phyloP scores from a whole-genome alignment of 2,113 vertebrate genomes.

The Murina feae region DNA sequence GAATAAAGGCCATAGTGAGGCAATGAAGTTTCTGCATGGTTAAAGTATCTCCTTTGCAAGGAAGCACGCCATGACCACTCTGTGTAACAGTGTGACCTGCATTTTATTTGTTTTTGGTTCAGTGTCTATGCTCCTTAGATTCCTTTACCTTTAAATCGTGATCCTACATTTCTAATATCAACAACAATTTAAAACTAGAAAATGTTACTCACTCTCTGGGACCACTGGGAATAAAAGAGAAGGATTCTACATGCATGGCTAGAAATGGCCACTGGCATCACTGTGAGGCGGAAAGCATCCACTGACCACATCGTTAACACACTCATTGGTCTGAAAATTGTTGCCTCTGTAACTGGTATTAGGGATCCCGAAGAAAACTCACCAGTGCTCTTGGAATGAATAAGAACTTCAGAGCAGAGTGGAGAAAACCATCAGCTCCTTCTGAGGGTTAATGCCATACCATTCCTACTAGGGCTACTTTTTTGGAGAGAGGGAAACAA shows the following conservation, averaged over 20 bases:
- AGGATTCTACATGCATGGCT: not conserved
- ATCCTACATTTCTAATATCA: not conserved
- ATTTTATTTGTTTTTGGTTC: not conserved
- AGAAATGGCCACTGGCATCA: not conserved
- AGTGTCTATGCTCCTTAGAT: not conserved
- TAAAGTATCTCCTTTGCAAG: not conserved
- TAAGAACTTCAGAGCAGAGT: not conserved
- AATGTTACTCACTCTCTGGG: not conserved
- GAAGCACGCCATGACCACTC: not conserved
- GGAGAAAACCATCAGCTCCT: not conserved
- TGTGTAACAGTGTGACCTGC: not conserved
- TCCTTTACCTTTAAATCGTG: not conserved
- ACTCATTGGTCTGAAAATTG: not conserved
- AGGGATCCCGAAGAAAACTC: not conserved
- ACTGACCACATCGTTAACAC: not conserved
- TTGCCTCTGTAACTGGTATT: not conserved
- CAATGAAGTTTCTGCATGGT: not conserved
- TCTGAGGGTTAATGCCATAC: not conserved
- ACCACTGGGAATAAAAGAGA: not conserved
- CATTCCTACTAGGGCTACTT: not conserved
- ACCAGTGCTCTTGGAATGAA: not conserved
- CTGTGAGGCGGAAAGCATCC: not conserved
- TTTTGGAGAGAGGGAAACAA: conserved; percentile 23
- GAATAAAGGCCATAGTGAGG: not conserved
- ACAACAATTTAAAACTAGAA: not conserved